Conservation (phyloP, 2,888 invertebrate species). For the Dasysyrphus tricinctus region DNA sequence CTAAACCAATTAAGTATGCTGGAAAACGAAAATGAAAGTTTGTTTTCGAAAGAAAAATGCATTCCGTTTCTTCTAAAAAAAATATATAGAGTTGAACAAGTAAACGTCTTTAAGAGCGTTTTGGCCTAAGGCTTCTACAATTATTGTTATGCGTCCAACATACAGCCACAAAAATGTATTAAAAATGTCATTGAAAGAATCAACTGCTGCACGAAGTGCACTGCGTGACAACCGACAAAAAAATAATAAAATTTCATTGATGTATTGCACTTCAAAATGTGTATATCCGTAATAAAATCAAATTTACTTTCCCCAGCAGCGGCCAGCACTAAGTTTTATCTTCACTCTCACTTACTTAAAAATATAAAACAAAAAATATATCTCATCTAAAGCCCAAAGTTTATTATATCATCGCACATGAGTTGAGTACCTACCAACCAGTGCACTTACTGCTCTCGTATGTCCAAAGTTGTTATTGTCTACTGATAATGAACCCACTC, state of each 20-base stretch:
- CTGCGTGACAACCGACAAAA: background rate
- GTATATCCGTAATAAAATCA: background rate
- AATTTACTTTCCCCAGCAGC: background rate
- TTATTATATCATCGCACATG: constrained; percentile 5
- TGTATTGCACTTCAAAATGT: background rate
- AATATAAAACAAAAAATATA: background rate
- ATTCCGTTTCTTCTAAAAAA: too few relatives aligned
- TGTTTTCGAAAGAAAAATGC: too few relatives aligned
- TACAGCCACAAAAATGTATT: too few relatives aligned
- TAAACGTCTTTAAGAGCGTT: too few relatives aligned
- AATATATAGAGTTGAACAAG: too few relatives aligned
- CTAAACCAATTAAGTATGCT: too few relatives aligned
- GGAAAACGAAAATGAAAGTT: too few relatives aligned
- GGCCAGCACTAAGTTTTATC: background rate
- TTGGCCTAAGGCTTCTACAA: too few relatives aligned
- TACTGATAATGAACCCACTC: constrained; percentile 23
- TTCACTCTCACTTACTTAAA: constrained; percentile 6
- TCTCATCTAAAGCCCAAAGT: background rate
- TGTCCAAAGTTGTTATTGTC: constrained; percentile 14
- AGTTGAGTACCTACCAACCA: background rate
- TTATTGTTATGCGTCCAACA: too few relatives aligned
- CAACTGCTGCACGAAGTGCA: background rate
- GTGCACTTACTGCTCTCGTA: constrained; percentile 1
- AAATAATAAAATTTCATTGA: background rate
- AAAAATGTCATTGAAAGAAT: background rate